Evolutionary conservation across 2,113 vertebrate genomes (phyloP).

Genomic region (Urocitellus parryii): DNA sequence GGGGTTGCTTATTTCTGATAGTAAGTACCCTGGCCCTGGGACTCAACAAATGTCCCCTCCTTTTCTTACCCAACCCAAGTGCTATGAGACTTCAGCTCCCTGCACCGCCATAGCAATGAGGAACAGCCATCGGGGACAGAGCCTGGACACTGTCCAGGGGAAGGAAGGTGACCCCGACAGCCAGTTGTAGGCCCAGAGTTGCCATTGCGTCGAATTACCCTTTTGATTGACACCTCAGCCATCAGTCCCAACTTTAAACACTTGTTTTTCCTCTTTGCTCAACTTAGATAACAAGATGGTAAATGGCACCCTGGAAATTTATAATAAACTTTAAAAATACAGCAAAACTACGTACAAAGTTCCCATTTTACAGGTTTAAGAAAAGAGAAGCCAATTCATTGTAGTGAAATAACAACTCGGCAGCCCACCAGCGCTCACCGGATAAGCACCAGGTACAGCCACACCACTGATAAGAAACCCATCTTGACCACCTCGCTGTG

Average conservation of each 20-base stretch:
- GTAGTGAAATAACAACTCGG: constrained; percentile 6
- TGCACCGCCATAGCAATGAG: background rate
- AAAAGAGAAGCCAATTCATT: background rate
- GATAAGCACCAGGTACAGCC: background rate
- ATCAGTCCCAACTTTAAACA: background rate
- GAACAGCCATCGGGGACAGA: background rate
- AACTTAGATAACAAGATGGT: background rate
- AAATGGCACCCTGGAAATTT: background rate
- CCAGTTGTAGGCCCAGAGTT: background rate
- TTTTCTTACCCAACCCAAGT: background rate
- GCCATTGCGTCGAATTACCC: background rate
- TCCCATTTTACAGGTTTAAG: constrained; percentile 27
- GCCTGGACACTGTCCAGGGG: background rate
- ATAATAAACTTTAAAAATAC: background rate
- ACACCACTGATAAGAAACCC: too few species aligned
- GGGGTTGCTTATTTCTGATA: background rate
- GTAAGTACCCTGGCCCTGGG: background rate
- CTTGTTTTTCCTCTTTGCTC: background rate
- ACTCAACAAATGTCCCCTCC: background rate
- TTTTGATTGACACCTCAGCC: background rate
- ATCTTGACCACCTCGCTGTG: too few species aligned
- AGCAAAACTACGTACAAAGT: background rate
- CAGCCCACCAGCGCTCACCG: background rate
- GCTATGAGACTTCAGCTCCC: background rate
- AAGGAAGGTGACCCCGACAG: background rate